These are phyloP conservation scores for Isurus oxyrinchus DNA, from an alignment of 2,113 vertebrate species.

Conservation along the genomic window DNA sequence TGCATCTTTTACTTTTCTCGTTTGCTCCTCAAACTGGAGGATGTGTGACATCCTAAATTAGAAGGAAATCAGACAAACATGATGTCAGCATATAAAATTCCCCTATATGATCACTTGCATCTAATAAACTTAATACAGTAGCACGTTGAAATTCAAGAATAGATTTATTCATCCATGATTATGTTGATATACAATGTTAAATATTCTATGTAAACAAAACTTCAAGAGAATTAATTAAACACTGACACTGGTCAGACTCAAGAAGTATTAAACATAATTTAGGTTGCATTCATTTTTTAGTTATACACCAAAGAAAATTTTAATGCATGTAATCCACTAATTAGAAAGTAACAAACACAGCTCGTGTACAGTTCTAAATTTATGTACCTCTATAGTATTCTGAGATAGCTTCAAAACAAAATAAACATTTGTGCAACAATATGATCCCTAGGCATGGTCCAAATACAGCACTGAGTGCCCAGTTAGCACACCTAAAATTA, in stretches of 20 bases:
- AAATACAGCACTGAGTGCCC: background rate
- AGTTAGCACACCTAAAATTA: background rate
- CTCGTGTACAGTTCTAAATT: background rate
- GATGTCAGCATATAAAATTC: background rate
- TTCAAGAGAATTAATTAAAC: background rate
- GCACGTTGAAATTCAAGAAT: background rate
- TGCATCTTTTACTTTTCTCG: conserved; percentile 93
- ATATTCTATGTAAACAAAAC: background rate
- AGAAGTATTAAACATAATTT: background rate
- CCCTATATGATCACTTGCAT: background rate
- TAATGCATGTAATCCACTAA: background rate
- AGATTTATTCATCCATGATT: background rate
- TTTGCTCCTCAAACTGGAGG: conserved; percentile 92
- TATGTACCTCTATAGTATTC: background rate
- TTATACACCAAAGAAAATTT: background rate
- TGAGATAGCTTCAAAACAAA: background rate
- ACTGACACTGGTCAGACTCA: background rate
- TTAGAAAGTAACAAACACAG: background rate
- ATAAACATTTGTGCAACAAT: background rate
- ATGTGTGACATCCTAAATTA: conserved; percentile 84
- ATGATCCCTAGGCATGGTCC: background rate
- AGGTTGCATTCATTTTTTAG: background rate
- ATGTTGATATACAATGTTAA: conserved; percentile 1
- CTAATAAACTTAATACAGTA: background rate
- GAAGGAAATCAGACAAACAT: conserved; percentile 43